These are phyloP conservation scores for Pachymerium ferrugineum DNA, from an alignment of 2,888 invertebrate genomes.

Conservation along the genomic window DNA sequence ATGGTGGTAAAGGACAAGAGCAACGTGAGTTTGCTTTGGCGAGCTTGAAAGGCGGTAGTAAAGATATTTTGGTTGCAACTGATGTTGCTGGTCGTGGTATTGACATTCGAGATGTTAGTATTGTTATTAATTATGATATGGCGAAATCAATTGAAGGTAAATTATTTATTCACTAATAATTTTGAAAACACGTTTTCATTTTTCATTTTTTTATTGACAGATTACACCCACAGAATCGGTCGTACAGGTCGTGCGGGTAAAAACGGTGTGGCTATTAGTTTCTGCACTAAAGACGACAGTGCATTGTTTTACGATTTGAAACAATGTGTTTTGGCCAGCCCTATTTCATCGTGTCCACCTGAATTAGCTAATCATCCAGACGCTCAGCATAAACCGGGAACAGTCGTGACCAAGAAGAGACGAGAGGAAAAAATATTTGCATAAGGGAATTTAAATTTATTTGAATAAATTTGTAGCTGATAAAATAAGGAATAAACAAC, in stretches of 20 bases:
- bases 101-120: slow-evolving; percentile 97
- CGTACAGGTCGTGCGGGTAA: slow-evolving; percentile 99
- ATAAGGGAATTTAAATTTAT: slow-evolving; percentile 51
- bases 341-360: slow-evolving; percentile 90
- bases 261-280: slow-evolving; percentile 90
- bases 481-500: no score
- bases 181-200: background rate
- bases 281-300: slow-evolving; percentile 95
- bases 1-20: slow-evolving; percentile 99
- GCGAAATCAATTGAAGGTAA: slow-evolving; percentile 92
- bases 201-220: slow-evolving; percentile 49
- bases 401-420: slow-evolving; percentile 80
- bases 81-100: slow-evolving; percentile 99
- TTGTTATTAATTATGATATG: slow-evolving; percentile 99
- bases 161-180: slow-evolving; percentile 15
- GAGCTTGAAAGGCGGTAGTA: slow-evolving; percentile 88
- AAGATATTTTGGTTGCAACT: slow-evolving; percentile 97
- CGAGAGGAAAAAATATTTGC: slow-evolving; percentile 94
- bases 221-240: slow-evolving; percentile 96
- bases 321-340: slow-evolving; percentile 78
- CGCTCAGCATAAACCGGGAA: slow-evolving; percentile 94
- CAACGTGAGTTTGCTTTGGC: slow-evolving; percentile 97
- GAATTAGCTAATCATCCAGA: slow-evolving; percentile 97
- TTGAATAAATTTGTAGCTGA: no score
- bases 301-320: slow-evolving; percentile 94